Percentiles rank a stretch among this genome's conserved stretches.
Evolutionary conservation across 2,113 vertebrate species (phyloP).

Genomic region (Psettodes erumei): DNA sequence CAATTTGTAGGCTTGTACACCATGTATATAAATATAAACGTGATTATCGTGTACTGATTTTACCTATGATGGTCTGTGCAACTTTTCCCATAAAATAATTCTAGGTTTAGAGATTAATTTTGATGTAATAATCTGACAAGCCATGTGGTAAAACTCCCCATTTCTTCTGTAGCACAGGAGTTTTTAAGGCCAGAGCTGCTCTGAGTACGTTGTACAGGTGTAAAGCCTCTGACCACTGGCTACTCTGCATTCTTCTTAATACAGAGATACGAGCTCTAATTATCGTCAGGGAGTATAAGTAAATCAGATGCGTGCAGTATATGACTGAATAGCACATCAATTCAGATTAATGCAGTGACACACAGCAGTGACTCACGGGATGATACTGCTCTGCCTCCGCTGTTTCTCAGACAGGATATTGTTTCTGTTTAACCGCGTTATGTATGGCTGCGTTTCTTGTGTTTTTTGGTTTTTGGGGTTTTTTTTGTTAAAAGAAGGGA

Average conservation of each 20-base stretch:
- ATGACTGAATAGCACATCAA: neutral
- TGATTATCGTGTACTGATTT: too few relatives aligned
- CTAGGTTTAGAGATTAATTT: constrained; percentile 29
- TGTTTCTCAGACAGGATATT: neutral
- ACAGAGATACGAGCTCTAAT: constrained; percentile 11
- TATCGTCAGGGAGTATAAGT: neutral
- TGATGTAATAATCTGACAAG: constrained; percentile 48
- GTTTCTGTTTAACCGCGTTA: neutral
- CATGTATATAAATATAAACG: too few relatives aligned
- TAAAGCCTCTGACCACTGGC: neutral
- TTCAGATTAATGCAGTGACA: neutral
- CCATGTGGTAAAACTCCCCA: constrained; percentile 27
- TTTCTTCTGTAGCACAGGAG: constrained; percentile 26
- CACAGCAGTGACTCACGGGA: neutral
- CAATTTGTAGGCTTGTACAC: too few relatives aligned
- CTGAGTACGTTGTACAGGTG: constrained; percentile 45
- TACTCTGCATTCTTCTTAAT: constrained; percentile 8
- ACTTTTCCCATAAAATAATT: constrained; percentile 49
- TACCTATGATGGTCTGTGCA: constrained; percentile 4
- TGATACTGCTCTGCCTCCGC: constrained; percentile 1
- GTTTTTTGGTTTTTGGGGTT: too few relatives aligned
- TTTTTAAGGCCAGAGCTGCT: constrained; percentile 47
- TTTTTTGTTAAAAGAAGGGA: neutral
- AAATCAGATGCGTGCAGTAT: neutral
- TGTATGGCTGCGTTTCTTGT: too few relatives aligned